Evolutionary conservation across 2,888 invertebrate species (phyloP).

Genomic region (Platycheirus rosarum): DNA sequence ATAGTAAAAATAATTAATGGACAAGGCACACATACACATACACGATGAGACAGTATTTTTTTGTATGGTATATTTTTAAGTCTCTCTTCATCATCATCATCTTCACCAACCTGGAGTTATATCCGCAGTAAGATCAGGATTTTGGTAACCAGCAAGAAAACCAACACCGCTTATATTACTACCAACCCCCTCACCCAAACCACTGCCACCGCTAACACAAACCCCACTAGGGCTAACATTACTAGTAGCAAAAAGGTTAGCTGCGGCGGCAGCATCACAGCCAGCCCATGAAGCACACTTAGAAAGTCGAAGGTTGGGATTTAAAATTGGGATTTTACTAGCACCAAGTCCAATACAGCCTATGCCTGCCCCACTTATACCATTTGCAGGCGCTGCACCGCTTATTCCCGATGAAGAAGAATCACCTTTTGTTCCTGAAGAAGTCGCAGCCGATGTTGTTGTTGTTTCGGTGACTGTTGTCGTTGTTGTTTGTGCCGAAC

Average conservation of each 20-base stretch:
- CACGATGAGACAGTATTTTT: slow-evolving; percentile 8
- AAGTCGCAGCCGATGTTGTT: slow-evolving; percentile 48
- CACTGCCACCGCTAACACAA: slow-evolving; percentile 19
- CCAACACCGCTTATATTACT: slow-evolving; percentile 76
- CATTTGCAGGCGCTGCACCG: slow-evolving; percentile 51
- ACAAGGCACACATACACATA: not conserved
- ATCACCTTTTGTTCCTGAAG: slow-evolving; percentile 65
- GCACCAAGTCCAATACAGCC: slow-evolving; percentile 75
- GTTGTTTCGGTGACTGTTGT: slow-evolving; percentile 59
- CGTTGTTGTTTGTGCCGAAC: slow-evolving; percentile 55
- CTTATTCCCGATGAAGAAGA: slow-evolving; percentile 66
- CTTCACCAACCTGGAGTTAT: slow-evolving; percentile 84
- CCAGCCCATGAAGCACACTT: slow-evolving; percentile 89
- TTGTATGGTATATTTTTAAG: slow-evolving; percentile 27
- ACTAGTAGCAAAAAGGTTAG: slow-evolving; percentile 76
- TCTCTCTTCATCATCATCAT: slow-evolving; percentile 34
- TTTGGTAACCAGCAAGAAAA: slow-evolving; percentile 79
- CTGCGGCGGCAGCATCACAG: slow-evolving; percentile 81
- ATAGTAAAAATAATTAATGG: no score
- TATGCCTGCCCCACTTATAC: slow-evolving; percentile 34
- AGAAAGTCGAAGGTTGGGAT: slow-evolving; percentile 85
- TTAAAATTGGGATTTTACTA: slow-evolving; percentile 87
- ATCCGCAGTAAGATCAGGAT: slow-evolving; percentile 82
- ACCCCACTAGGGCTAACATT: slow-evolving; percentile 51
- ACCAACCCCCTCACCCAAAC: slow-evolving; percentile 55